These are phyloP conservation scores for Parnassius smintheus DNA, from an alignment of 2,888 invertebrate genomes.

Conservation along the genomic window DNA sequence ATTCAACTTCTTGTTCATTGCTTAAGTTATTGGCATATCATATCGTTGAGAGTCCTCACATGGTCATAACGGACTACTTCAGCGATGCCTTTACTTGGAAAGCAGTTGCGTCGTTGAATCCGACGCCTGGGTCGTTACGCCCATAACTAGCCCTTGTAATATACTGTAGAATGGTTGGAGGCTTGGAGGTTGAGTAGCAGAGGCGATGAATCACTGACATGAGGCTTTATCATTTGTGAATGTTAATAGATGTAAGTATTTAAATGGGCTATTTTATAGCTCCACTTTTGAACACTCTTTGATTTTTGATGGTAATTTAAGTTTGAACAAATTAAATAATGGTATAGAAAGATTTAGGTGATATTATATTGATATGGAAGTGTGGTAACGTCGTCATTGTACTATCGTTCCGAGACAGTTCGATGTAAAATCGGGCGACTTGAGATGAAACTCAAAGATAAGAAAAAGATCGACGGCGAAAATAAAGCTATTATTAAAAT, in stretches of 20 bases:
- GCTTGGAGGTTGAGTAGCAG: conserved; percentile 14
- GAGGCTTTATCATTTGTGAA: conserved; percentile 12
- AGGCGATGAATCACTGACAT: conserved; percentile 10
- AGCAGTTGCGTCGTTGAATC: conserved; percentile 39
- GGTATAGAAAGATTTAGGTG: not conserved
- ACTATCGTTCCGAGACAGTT: too few species aligned
- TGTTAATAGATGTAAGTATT: conserved; percentile 10
- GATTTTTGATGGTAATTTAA: not conserved
- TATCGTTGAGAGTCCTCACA: conserved; percentile 41
- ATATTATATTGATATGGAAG: not conserved
- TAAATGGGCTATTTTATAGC: conserved; percentile 5
- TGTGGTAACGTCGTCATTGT: too few species aligned
- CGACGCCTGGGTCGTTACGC: conserved; percentile 39
- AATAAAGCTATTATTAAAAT: too few species aligned
- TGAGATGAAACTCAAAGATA: too few species aligned
- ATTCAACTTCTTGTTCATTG: conserved; percentile 32
- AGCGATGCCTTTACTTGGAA: conserved; percentile 56
- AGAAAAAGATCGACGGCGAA: too few species aligned
- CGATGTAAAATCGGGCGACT: too few species aligned
- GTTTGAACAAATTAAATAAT: not conserved
- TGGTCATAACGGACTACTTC: conserved; percentile 56
- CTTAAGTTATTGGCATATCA: conserved; percentile 36
- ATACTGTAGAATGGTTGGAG: conserved; percentile 16
- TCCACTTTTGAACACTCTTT: not conserved
- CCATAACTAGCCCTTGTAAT: conserved; percentile 25